Conservation (phyloP, 2,113 vertebrate genomes). For the Callospermophilus lateralis region DNA sequence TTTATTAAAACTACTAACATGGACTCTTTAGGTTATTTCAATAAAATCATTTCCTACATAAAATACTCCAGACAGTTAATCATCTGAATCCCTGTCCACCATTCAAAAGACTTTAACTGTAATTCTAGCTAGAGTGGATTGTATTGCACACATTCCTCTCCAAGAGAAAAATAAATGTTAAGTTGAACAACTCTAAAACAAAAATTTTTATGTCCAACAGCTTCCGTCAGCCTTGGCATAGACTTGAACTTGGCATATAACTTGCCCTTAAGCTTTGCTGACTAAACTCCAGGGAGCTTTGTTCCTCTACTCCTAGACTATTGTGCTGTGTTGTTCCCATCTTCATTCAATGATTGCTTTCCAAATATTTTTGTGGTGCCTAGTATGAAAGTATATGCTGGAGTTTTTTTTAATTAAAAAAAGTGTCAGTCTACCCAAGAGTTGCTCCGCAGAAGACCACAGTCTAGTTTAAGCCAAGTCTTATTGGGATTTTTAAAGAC, state of each 20-base stretch:
- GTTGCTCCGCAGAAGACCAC: background rate
- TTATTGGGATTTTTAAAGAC: background rate
- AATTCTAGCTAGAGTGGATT: background rate
- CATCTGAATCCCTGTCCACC: constrained; percentile 11
- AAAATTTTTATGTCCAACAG: constrained; percentile 23
- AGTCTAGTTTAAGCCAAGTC: background rate
- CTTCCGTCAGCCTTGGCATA: background rate
- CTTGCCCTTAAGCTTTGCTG: background rate
- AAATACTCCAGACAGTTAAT: constrained; percentile 24
- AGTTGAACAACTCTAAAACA: constrained; percentile 51
- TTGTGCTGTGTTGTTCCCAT: background rate
- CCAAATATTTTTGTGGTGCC: background rate
- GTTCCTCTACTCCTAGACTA: background rate
- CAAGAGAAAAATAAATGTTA: constrained; percentile 50
- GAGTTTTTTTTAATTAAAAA: background rate
- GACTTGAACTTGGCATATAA: background rate
- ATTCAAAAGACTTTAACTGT: constrained; percentile 54
- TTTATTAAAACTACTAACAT: constrained; percentile 70
- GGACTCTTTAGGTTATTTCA: constrained; percentile 45
- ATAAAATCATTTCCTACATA: constrained; percentile 41
- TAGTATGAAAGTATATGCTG: background rate
- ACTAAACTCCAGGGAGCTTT: background rate
- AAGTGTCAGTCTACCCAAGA: background rate
- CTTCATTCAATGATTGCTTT: background rate
- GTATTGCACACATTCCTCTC: background rate